Conservation (phyloP, 2,113 vertebrate species). For the Prolemur simus region DNA sequence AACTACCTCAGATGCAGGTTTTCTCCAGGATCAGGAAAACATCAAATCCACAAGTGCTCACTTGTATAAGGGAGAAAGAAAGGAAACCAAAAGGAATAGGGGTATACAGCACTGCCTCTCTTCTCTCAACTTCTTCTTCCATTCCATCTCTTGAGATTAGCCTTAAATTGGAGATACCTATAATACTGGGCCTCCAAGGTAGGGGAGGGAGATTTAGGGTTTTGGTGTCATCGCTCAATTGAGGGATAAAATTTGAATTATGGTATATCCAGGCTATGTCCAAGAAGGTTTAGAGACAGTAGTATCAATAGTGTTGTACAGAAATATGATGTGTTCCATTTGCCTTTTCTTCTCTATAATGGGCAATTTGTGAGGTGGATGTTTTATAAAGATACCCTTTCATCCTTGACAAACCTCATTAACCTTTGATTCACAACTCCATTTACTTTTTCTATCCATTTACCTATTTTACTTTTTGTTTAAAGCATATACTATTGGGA, state of each 20-base stretch:
- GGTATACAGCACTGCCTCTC: accelerated
- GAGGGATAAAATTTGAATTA: background rate
- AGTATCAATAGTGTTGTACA: background rate
- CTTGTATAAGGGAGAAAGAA: background rate
- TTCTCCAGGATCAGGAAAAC: background rate
- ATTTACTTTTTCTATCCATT: background rate
- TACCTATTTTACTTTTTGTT: background rate
- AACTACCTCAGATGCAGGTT: background rate
- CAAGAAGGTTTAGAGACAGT: background rate
- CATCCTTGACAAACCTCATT: background rate
- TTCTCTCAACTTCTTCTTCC: background rate
- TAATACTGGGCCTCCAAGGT: background rate
- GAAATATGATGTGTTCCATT: background rate
- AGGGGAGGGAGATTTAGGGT: background rate
- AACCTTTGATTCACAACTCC: background rate
- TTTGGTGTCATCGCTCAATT: background rate
- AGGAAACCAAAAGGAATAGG: background rate
- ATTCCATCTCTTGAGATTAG: too few species aligned
- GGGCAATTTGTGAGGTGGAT: background rate
- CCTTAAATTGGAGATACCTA: background rate
- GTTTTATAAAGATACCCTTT: background rate
- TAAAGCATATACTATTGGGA: background rate
- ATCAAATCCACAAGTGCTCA: background rate
- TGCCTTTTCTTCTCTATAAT: background rate
- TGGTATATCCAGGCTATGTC: background rate